phyloP scores from a whole-genome alignment of 2,888 invertebrate genomes.

The Alentia gelatinosa region DNA sequence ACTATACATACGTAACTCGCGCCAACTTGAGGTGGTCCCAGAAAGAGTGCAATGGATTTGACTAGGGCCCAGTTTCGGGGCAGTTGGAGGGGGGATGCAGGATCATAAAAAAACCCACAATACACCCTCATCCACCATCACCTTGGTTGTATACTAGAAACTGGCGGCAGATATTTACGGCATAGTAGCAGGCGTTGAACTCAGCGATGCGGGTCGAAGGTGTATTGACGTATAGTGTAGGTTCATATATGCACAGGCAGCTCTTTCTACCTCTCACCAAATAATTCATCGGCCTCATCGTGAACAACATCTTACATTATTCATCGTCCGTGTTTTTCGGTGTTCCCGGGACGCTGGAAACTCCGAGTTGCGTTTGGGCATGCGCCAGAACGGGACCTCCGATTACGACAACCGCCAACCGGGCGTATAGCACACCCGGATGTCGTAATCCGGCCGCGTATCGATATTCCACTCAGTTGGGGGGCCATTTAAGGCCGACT shows the following conservation, averaged over 20 bases:
- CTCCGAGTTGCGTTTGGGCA: not conserved
- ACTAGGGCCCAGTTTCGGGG: no score
- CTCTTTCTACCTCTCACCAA: not conserved
- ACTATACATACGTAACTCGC: no score
- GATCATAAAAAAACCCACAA: no score
- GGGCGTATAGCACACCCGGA: not conserved
- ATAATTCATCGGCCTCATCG: not conserved
- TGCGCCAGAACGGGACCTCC: not conserved
- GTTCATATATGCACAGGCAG: not conserved
- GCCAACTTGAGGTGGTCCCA: no score
- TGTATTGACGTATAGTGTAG: not conserved
- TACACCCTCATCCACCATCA: no score
- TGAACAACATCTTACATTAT: not conserved
- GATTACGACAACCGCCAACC: conserved; percentile 4
- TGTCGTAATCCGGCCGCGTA: not conserved
- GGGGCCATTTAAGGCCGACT: conserved; percentile 7
- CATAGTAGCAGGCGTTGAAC: no score
- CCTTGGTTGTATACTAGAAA: no score
- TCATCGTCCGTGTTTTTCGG: not conserved
- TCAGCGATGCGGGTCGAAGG: not conserved
- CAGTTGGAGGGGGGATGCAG: no score
- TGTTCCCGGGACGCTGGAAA: not conserved
- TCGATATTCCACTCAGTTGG: not conserved
- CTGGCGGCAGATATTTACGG: no score
- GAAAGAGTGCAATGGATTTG: no score